Conservation (phyloP, 2,888 invertebrate genomes). For the Papilio demoleus region DNA sequence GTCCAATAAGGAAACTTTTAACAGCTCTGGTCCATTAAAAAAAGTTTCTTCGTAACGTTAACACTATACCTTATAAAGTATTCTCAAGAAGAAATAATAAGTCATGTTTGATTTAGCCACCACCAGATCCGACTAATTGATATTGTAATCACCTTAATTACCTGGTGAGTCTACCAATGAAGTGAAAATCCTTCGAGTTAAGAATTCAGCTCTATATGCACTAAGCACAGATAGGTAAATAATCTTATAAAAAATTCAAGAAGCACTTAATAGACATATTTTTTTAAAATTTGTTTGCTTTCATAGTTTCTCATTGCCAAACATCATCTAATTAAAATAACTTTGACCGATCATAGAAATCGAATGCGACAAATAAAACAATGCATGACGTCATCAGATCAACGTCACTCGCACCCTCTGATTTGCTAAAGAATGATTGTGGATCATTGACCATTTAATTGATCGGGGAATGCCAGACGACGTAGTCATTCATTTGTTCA, state of each 20-base stretch:
- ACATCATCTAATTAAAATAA: not conserved
- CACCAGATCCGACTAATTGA: not conserved
- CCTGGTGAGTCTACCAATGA: too few species aligned
- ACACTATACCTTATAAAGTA: not conserved
- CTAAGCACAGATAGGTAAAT: too few species aligned
- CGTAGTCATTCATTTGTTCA: slow-evolving; percentile 10
- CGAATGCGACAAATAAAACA: not conserved
- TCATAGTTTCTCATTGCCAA: not conserved
- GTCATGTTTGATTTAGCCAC: too few species aligned
- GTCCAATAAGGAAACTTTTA: slow-evolving; percentile 21
- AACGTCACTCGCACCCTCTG: slow-evolving; percentile 4
- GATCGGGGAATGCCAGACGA: slow-evolving; percentile 9
- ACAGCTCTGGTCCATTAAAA: slow-evolving; percentile 21
- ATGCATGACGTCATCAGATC: not conserved
- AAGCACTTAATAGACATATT: too few species aligned
- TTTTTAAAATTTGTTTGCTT: too few species aligned
- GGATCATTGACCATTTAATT: slow-evolving; percentile 21
- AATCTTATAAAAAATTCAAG: too few species aligned
- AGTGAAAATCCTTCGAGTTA: too few species aligned
- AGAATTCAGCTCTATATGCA: too few species aligned
- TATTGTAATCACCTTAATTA: too few species aligned
- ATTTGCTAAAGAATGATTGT: not conserved
- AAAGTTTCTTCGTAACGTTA: slow-evolving; percentile 21
- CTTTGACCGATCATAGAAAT: not conserved
- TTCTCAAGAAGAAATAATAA: not conserved